Base-by-base conservation (phyloP, 2,797 vertebrate genomes). In the Lepidocolaptes lacrymiger region DNA sequence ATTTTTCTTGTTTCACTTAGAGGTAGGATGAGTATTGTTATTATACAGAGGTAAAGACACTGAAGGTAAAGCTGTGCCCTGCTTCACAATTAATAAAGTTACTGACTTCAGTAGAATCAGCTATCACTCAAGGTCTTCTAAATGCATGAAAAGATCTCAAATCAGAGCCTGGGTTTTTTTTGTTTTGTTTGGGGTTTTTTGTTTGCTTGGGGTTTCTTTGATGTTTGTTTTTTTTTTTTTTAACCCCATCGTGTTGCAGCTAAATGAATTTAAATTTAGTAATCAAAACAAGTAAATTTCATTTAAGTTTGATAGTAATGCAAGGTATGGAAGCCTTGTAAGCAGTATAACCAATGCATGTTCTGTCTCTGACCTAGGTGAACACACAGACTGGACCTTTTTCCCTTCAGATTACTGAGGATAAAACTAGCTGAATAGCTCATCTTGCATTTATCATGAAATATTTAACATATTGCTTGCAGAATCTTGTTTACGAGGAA, bases 111-210 rank as follows among this genome's bases (percentile, higher is more conserved):
- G 10, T 26, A 39, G 34, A 87, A 82, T 30, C 30, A 66, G 30
- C 41, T 83, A 69, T 89, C 63, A 63, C 26, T 4, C 14, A 88
- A 59, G 15, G 27, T 68, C 24, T 34, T 84, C 59, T 76, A 92
- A 87, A 78, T 43, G 2, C 10, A 12, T 74, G 21, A 64, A 9
- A 58, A 58, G 6, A 26, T 75, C 43, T 90, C 41, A 83, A 28
- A 63, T 20, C 4, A 54, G 4, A 5, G 4, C 44, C 44, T 22
- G 44, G 0, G 5, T 5, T 0, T 1, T 1, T 32, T 20, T 39
- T 27, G 36, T 61, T 23, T 7, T 15, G 43, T 48, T 48, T 34
- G 39, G 39, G 12, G 5, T 83, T 55, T 6, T 0, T 1, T 32
- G 46, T 26, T 26, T 49, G 10, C 4, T 18, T 28, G 23, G 7